Conservation (phyloP, 2,888 invertebrate species). For the Catocala nupta region DNA sequence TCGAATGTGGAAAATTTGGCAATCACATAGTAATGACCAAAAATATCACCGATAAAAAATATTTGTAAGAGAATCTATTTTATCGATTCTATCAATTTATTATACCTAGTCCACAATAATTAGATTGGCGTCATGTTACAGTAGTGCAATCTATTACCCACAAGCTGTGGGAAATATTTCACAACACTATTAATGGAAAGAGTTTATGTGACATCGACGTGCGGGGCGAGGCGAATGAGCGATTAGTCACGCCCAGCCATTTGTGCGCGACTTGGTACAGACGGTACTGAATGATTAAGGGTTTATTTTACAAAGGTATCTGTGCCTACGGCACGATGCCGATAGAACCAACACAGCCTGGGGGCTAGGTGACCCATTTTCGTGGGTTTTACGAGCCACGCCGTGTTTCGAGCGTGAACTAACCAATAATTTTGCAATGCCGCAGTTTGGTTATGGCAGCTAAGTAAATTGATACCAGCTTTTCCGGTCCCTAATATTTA, state of each 20-base stretch:
- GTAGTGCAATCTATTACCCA: background rate
- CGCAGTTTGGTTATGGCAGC: conserved; percentile 6
- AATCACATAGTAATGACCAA: no score
- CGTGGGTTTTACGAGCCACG: conserved; percentile 3
- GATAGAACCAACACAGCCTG: conserved; percentile 3
- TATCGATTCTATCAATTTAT: no score
- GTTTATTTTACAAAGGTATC: conserved; percentile 13
- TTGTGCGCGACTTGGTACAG: conserved; percentile 9
- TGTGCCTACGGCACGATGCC: background rate
- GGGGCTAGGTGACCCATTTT: conserved; percentile 4
- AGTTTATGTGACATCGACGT: conserved; percentile 19
- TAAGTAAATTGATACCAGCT: conserved; percentile 1
- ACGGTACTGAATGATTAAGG: conserved; percentile 7
- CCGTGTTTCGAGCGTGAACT: background rate
- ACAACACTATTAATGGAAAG: conserved; percentile 16
- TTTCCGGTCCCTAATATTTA: background rate
- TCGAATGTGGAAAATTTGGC: no score
- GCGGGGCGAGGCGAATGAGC: conserved; percentile 2
- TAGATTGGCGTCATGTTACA: background rate
- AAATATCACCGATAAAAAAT: no score
- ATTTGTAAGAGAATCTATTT: no score
- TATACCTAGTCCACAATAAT: no score
- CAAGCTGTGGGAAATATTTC: conserved; percentile 9
- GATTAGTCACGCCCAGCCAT: conserved; percentile 19
- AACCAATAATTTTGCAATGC: conserved; percentile 11